These are phyloP conservation scores for Calyptomena viridis DNA, from an alignment of 2,113 vertebrate species.

Conservation along the genomic window DNA sequence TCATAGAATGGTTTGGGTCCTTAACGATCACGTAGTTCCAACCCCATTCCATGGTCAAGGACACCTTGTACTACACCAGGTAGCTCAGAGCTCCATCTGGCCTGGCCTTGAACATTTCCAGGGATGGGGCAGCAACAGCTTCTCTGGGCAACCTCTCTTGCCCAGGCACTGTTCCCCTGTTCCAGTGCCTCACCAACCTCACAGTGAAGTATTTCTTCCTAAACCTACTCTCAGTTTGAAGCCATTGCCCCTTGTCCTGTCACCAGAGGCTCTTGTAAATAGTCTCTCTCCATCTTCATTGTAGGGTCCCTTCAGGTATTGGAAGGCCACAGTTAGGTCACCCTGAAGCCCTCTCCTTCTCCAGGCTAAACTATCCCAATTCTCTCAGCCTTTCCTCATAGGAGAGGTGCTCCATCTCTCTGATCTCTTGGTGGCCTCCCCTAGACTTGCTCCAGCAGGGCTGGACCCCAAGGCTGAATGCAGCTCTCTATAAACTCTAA, in stretches of 20 bases:
- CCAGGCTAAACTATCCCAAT: not conserved
- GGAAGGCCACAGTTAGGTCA: accelerated
- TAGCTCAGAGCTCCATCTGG: not conserved
- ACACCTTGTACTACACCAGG: not conserved
- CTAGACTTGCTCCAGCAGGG: not conserved
- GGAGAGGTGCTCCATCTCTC: not conserved
- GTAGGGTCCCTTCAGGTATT: not conserved
- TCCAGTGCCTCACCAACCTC: not conserved
- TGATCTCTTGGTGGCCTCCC: not conserved
- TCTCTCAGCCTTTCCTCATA: not conserved
- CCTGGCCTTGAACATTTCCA: not conserved
- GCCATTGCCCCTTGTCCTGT: not conserved
- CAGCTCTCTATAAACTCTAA: not conserved
- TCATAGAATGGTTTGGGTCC: not conserved
- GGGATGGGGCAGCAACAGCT: not conserved
- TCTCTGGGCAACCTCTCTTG: not conserved
- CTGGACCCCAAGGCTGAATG: not conserved
- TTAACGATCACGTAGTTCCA: not conserved
- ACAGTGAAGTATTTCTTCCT: not conserved
- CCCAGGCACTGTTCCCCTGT: not conserved
- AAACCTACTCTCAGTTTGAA: not conserved
- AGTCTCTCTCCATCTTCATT: not conserved
- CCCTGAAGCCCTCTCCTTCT: not conserved
- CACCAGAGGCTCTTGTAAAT: too few species aligned
- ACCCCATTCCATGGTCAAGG: not conserved